Base-by-base conservation (phyloP, 2,888 invertebrate genomes). In the Leptopilina syphax region DNA sequence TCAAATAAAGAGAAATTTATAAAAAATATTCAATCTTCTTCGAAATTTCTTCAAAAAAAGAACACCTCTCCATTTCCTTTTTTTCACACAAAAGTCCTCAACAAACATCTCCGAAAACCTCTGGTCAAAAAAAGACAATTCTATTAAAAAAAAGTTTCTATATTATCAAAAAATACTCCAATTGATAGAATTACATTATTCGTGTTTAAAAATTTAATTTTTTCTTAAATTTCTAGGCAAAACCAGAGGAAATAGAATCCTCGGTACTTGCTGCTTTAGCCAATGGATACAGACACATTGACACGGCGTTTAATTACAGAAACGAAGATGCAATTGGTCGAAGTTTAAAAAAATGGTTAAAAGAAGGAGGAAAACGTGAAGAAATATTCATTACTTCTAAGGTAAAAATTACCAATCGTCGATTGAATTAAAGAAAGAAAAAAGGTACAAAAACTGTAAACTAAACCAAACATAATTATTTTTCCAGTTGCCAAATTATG, bases 331-430 rank as follows among this genome's bases (percentile, higher is more conserved):
- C 95, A 1, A 95, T 97, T 84, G 96, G 96, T 5, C 93, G 93
- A 79, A 95, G 94, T 50, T 90, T 97, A 76, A 94, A 94, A 85
- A 93, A 94, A 87, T 95, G 95, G 95, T 93, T 96, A 54, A 89
- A 92, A 41, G 92, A 93, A 68, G 95, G 95, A 63, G 94, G 95
- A 12, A 94, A 92, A 81, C 92, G 97, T 80, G 94, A 95, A 86
- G 96, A 96, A 76, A 92, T 97, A 81, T 97, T 96, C 92, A 94
- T 97, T 82, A 96, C 96, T 47, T 96, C 96, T n/a, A 97, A 97
- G 94, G 96, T 96, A 60, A 34, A 63, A 18, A 63, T 34, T 60
- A 60, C 18, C 13, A 60, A 12, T 12, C 60, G 7, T 60, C 5
- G n/a, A 60, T 60, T 60, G n/a, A 60, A n/a, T 60, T n/a, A 60